These are phyloP conservation scores for Euthynnus affinis DNA, from an alignment of 2,797 vertebrate genomes.

Conservation along the genomic window DNA sequence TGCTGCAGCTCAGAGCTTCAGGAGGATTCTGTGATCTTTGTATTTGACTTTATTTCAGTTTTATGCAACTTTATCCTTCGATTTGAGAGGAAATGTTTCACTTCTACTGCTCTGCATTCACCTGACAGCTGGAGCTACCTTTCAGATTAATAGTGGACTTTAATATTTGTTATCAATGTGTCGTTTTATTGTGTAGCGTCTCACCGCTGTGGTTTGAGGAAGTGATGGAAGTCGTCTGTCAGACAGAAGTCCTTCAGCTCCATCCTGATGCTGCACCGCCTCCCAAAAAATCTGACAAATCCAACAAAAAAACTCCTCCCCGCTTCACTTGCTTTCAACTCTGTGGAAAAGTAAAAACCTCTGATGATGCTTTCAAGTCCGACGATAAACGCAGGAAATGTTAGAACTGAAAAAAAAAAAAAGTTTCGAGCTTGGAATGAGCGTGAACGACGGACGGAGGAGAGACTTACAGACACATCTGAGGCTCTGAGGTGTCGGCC, in stretches of 20 bases:
- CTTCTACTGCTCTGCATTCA: too few species aligned
- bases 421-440: too few species aligned
- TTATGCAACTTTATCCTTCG: too few species aligned
- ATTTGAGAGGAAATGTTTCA: too few species aligned
- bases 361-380: constrained; percentile 15
- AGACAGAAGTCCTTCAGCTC: constrained; percentile 59
- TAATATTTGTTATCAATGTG: too few species aligned
- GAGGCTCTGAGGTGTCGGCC: constrained; percentile 20
- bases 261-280: constrained; percentile 34
- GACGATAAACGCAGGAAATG: neutral
- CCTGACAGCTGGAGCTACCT: too few species aligned
- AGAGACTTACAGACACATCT: neutral
- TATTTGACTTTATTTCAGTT: too few species aligned
- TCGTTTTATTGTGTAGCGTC: neutral
- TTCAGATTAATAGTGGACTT: too few species aligned
- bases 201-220: constrained; percentile 53
- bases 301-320: neutral
- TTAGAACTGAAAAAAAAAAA: too few species aligned
- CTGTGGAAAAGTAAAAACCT: neutral
- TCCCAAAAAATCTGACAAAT: neutral
- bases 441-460: neutral
- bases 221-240: neutral
- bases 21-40: too few species aligned
- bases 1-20: too few species aligned
- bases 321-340: neutral